Evolutionary conservation across 2,113 vertebrate species (phyloP).

Genomic region (Odontophorus gujanensis): DNA sequence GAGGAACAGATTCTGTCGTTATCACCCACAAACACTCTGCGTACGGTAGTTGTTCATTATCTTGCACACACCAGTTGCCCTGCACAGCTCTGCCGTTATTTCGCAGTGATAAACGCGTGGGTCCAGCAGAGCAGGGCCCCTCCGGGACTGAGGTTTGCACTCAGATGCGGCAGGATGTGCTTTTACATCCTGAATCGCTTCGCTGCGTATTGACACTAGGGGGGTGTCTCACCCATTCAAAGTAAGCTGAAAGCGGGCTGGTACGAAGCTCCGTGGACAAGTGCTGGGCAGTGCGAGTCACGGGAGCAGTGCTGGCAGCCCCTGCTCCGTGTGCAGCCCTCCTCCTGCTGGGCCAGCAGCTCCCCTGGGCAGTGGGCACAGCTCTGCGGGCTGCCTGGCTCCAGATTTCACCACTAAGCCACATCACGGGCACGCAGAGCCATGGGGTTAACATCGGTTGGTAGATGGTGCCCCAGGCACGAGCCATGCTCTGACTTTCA

Average conservation of each 20-base stretch:
- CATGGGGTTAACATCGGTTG: accelerated
- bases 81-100: not conserved
- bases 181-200: accelerated
- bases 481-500: too few species aligned
- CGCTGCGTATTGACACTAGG: accelerated
- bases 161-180: not conserved
- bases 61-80: too few species aligned
- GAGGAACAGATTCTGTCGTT: not conserved
- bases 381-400: too few species aligned
- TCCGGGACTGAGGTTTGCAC: not conserved
- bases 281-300: accelerated
- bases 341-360: too few species aligned
- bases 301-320: not conserved
- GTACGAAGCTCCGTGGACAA: not conserved
- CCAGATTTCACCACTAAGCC: too few species aligned
- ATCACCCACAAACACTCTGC: too few species aligned
- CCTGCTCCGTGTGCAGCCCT: too few species aligned
- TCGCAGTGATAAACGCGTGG: not conserved
- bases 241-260: not conserved
- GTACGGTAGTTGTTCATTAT: accelerated
- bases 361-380: too few species aligned
- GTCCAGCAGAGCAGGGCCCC: too few species aligned
- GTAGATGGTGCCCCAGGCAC: too few species aligned
- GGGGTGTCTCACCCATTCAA: too few species aligned
- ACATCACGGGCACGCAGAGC: too few species aligned